A percentile compares a stretch with the other conserved stretches of the same genome.
phyloP scores from a whole-genome alignment of 2,113 vertebrate species.

The Amphiprion ocellaris region DNA sequence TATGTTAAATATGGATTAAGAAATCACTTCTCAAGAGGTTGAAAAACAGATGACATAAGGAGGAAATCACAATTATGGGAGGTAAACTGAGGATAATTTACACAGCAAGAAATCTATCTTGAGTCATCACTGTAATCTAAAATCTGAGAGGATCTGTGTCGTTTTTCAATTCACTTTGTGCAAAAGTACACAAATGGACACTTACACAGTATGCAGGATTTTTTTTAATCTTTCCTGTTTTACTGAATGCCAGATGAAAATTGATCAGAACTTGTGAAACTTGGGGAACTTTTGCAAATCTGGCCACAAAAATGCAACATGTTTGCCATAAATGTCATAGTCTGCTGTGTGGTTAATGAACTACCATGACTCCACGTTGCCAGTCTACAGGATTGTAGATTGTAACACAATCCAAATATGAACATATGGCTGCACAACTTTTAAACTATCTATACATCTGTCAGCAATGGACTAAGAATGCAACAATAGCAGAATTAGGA shows the following conservation, averaged over 20 bases:
- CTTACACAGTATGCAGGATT: conserved; percentile 37
- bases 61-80: not conserved
- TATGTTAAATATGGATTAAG: conserved; percentile 9
- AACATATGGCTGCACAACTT: too few species aligned
- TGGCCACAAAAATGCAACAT: too few species aligned
- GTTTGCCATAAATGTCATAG: too few species aligned
- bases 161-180: conserved; percentile 39
- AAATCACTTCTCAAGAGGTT: conserved; percentile 3
- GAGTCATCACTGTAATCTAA: conserved; percentile 43
- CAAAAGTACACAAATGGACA: conserved; percentile 36
- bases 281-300: too few species aligned
- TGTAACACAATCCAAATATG: too few species aligned
- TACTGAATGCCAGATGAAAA: conserved; percentile 1
- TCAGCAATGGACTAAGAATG: too few species aligned
- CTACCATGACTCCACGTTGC: too few species aligned
- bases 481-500: too few species aligned
- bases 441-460: too few species aligned
- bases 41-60: not conserved
- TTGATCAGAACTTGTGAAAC: not conserved
- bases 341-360: too few species aligned
- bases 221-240: not conserved
- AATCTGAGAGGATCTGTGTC: conserved; percentile 28
- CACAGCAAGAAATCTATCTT: conserved; percentile 40
- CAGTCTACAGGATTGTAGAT: too few species aligned
- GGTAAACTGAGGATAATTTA: conserved; percentile 34